These are phyloP conservation scores for Xylota segnis DNA, from an alignment of 2,888 invertebrate genomes.

Conservation along the genomic window DNA sequence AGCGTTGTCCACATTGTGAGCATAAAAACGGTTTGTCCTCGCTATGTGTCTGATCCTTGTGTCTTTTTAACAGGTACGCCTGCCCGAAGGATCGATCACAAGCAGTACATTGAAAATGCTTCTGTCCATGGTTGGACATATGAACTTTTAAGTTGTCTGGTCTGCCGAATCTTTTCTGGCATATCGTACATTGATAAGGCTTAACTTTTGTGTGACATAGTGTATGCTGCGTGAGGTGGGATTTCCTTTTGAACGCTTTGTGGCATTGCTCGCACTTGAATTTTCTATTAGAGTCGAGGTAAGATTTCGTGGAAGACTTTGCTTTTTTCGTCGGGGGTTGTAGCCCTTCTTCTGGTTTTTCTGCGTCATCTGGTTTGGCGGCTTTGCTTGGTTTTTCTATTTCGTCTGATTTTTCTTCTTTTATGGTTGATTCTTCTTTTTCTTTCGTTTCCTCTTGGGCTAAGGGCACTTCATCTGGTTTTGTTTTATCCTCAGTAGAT, in stretches of 20 bases:
- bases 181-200: slow-evolving; percentile 85
- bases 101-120: slow-evolving; percentile 81
- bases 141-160: slow-evolving; percentile 85
- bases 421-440: background rate
- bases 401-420: background rate
- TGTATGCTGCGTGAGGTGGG: slow-evolving; percentile 83
- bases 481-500: background rate
- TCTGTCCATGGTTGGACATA: slow-evolving; percentile 85
- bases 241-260: slow-evolving; percentile 83
- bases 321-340: background rate
- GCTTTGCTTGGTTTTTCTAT: background rate
- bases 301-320: background rate
- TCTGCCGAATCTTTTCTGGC: slow-evolving; percentile 85
- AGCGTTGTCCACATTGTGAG: slow-evolving; percentile 87
- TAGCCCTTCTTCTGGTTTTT: background rate
- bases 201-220: slow-evolving; percentile 81
- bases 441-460: background rate
- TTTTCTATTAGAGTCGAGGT: slow-evolving; percentile 80
- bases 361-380: background rate
- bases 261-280: slow-evolving; percentile 84
- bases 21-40: slow-evolving; percentile 86
- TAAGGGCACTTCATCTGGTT: background rate
- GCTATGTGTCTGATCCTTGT: slow-evolving; percentile 81
- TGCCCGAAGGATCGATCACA: slow-evolving; percentile 81
- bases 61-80: slow-evolving; percentile 81